phyloP scores from a whole-genome alignment of 1,140 invertebrate species.

The Drosophila nigrodunni region DNA sequence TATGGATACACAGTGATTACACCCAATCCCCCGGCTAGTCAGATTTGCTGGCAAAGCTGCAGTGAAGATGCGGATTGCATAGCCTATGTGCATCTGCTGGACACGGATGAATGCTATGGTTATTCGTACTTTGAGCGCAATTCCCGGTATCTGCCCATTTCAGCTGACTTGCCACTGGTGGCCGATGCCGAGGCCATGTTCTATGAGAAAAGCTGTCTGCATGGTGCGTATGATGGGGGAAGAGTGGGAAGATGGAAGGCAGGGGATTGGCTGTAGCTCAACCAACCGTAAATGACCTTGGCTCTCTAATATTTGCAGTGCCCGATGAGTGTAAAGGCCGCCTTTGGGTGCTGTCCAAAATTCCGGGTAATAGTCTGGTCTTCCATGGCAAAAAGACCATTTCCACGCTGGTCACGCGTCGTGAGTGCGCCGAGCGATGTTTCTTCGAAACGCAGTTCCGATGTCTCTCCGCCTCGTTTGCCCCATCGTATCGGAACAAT shows the following conservation, averaged over 20 bases:
- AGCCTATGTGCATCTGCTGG: constrained; percentile 85
- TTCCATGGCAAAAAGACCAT: constrained; percentile 85
- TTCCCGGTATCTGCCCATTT: constrained; percentile 63
- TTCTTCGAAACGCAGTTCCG: constrained; percentile 84
- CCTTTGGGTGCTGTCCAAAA: constrained; percentile 85
- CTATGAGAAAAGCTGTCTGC: constrained; percentile 85
- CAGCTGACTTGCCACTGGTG: constrained; percentile 76
- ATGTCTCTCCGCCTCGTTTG: constrained; percentile 85
- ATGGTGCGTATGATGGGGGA: constrained; percentile 62
- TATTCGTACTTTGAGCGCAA: constrained; percentile 78
- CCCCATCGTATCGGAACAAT: constrained; percentile 80
- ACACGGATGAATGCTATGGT: constrained; percentile 84
- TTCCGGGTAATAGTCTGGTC: constrained; percentile 85
- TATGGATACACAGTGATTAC: constrained; percentile 1
- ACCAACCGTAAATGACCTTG: constrained; percentile 29
- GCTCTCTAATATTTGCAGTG: constrained; percentile 55
- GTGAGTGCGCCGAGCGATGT: constrained; percentile 85
- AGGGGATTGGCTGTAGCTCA: constrained; percentile 7
- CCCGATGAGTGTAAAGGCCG: constrained; percentile 81
- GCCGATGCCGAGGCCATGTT: constrained; percentile 85
- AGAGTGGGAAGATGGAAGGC: constrained; percentile 29
- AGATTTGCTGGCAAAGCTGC: constrained; percentile 85
- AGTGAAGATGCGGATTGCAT: constrained; percentile 84
- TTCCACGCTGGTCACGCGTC: constrained; percentile 83
- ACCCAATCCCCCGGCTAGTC: constrained; percentile 75